Evolutionary conservation across 1,140 invertebrate genomes (phyloP).

Genomic region (Zaprionus gabonicus): DNA sequence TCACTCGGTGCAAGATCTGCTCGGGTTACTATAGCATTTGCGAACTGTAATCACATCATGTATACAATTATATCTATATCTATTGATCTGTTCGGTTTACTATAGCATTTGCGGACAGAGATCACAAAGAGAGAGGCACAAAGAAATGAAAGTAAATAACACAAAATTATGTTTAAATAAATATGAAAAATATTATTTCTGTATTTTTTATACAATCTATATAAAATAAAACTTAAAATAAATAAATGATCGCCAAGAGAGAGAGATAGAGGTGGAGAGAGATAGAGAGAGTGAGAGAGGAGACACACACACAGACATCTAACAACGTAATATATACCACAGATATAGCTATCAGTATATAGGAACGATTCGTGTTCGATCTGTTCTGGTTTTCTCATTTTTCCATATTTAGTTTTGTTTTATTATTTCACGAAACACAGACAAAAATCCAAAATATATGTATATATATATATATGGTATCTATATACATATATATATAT

Average conservation of each 20-base stretch:
- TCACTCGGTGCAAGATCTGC: conserved; percentile 44
- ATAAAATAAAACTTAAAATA: conserved; percentile 64
- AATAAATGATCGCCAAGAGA: conserved; percentile 28
- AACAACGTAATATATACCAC: neutral
- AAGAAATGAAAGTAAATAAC: neutral
- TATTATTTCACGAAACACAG: conserved; percentile 82
- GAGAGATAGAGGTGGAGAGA: neutral
- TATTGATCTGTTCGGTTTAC: conserved; percentile 17
- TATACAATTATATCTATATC: too few species aligned
- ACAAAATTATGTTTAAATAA: conserved; percentile 44
- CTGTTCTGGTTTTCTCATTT: neutral
- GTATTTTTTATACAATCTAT: conserved; percentile 50
- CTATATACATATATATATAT: conserved; percentile 46
- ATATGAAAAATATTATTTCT: conserved; percentile 57
- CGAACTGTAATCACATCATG: conserved; percentile 20
- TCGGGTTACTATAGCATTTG: conserved; percentile 41
- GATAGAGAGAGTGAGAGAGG: neutral
- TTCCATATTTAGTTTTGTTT: conserved; percentile 52
- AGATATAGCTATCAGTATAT: conserved; percentile 13
- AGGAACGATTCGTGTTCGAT: conserved; percentile 27
- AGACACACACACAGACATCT: neutral
- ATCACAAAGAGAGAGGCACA: conserved; percentile 5
- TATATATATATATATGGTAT: conserved; percentile 59
- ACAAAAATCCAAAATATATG: conserved; percentile 82
- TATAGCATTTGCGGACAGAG: conserved; percentile 21